Evolutionary conservation across 2,888 invertebrate genomes (phyloP).

Genomic region (Smittia sp.): DNA sequence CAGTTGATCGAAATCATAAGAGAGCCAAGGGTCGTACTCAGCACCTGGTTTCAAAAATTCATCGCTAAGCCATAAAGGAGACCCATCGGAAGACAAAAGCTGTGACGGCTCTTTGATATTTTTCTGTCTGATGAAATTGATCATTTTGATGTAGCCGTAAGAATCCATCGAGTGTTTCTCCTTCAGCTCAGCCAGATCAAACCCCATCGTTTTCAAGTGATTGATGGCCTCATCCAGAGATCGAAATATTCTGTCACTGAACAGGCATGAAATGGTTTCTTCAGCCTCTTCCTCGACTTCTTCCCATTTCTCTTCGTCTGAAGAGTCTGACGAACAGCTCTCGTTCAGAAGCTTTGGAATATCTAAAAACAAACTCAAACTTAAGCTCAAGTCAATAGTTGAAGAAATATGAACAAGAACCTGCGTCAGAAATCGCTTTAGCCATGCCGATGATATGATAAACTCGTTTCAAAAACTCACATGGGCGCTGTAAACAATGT

Average conservation of each 20-base stretch:
- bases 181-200: slow-evolving; percentile 65
- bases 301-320: slow-evolving; percentile 56
- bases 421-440: too few species aligned
- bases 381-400: too few species aligned
- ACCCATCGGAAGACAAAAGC: slow-evolving; percentile 54
- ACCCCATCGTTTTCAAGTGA: slow-evolving; percentile 68
- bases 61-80: slow-evolving; percentile 69
- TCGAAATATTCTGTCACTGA: slow-evolving; percentile 64
- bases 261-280: slow-evolving; percentile 60
- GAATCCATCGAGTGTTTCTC: slow-evolving; percentile 72
- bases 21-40: slow-evolving; percentile 75
- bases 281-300: slow-evolving; percentile 54
- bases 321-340: not conserved
- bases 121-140: slow-evolving; percentile 73
- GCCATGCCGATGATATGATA: too few species aligned
- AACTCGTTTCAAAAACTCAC: too few species aligned
- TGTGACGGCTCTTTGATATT: slow-evolving; percentile 58
- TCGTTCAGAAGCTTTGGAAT: slow-evolving; percentile 21
- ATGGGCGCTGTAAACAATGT: too few species aligned
- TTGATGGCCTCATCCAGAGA: slow-evolving; percentile 63
- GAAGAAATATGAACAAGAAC: too few species aligned
- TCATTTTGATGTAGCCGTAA: slow-evolving; percentile 75
- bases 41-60: slow-evolving; percentile 70
- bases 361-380: too few species aligned
- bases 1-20: slow-evolving; percentile 46